phyloP scores from a whole-genome alignment of 2,888 invertebrate genomes.

The Arctia plantaginis region DNA sequence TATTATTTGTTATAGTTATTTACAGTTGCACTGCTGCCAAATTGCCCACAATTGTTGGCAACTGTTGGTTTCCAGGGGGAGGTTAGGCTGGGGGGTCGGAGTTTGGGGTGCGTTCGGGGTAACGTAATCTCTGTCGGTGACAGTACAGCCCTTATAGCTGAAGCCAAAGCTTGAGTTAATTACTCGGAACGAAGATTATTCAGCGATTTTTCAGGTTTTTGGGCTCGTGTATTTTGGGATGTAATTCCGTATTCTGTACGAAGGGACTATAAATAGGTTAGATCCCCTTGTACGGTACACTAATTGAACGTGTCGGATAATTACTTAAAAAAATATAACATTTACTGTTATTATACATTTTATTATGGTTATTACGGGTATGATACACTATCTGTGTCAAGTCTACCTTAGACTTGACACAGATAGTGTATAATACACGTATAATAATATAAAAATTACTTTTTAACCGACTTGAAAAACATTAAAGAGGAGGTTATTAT shows the following conservation, averaged over 20 bases:
- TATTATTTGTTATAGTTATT: constrained; percentile 51
- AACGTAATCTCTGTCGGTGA: constrained; percentile 50
- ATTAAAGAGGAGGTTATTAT: too few relatives aligned
- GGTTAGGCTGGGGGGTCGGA: constrained; percentile 1
- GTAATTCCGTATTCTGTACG: constrained; percentile 9
- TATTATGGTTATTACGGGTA: too few relatives aligned
- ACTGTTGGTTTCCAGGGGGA: constrained; percentile 25
- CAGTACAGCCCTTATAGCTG: constrained; percentile 31
- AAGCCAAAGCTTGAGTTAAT: constrained; percentile 46
- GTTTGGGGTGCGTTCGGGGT: constrained; percentile 15
- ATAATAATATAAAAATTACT: too few relatives aligned
- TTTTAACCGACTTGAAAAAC: too few relatives aligned
- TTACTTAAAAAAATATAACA: not conserved
- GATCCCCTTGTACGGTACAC: not conserved
- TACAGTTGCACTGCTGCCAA: constrained; percentile 43
- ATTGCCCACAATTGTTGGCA: constrained; percentile 49
- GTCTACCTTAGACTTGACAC: too few relatives aligned
- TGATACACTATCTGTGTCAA: too few relatives aligned
- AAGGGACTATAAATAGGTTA: constrained; percentile 7
- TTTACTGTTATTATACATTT: too few relatives aligned
- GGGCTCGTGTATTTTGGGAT: constrained; percentile 14
- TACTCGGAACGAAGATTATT: constrained; percentile 51
- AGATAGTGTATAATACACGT: too few relatives aligned
- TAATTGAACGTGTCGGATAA: not conserved
- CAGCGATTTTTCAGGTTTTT: constrained; percentile 49